Base-by-base conservation (phyloP, 2,113 vertebrate genomes). In the Crotalus horridus region DNA sequence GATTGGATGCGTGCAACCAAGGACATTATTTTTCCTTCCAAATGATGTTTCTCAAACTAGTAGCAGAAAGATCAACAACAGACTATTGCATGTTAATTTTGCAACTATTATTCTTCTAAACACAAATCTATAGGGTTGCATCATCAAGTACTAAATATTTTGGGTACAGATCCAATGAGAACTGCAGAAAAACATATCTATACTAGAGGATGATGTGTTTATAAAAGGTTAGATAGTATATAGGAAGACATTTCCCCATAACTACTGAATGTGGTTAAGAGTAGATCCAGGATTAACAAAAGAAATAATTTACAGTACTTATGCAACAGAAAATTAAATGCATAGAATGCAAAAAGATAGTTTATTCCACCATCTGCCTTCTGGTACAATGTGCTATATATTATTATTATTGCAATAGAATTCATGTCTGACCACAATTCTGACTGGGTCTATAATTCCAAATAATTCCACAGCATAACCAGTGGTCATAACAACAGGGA, bases 31-130 rank as follows among this genome's bases (percentile, higher is more conserved):
- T 46, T 54, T 21, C 43, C 69, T 53, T 55, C 39, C 94, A 94
- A 95, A 85, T 56, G 15, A 51, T 69, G 91, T 93, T 96, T 96
- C 94, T 92, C 95, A 95, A 96, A 96, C 95, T 95, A 96, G 94
- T 94, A 96, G 59, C 0, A 0, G 85, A 55, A 61, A 94, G 94
- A 94, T 55, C 46, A 54, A 24, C 56, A 90, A 91, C 94, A 2
- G 56, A 90, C 93, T 94, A 96, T 91, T 93, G 94, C 92, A 87
- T 87, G n/a, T 90, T 87, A 93, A 90, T 48, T 54, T 90, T 64
- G 81, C n/a, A 61, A 48, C 46, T 59, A 10, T 53, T 86, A 23
- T 61, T 85, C 24, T 54, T 15, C 9, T 54, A 43, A 93, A 85
- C 3, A 39, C 85, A 88, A 58, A 20, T 23, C 48, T 92, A 15